These are phyloP conservation scores for Trematomus bernacchii DNA, from an alignment of 2,797 vertebrate species.

Conservation along the genomic window DNA sequence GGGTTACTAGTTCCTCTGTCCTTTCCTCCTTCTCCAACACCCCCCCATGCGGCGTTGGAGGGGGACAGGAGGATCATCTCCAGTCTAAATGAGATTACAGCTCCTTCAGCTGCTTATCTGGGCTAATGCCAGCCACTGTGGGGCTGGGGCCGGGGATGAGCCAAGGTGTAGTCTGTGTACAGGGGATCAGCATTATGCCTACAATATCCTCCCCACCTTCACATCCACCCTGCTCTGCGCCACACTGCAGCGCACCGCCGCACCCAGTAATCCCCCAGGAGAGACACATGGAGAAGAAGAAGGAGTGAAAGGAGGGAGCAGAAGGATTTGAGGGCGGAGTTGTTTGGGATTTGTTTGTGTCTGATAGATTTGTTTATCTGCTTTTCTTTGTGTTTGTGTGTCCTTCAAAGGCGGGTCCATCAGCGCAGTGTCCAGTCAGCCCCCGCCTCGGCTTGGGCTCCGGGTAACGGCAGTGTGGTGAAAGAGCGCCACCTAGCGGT, in stretches of 20 bases:
- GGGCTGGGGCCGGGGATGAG: constrained; percentile 78
- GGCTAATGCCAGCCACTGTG: constrained; percentile 98
- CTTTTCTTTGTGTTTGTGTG: constrained; percentile 53
- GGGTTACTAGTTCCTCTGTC: constrained; percentile 82
- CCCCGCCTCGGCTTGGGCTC: constrained; percentile 63
- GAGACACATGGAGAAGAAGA: constrained; percentile 70
- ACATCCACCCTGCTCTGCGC: constrained; percentile 60
- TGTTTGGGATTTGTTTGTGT: constrained; percentile 57
- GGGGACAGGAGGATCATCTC: constrained; percentile 98
- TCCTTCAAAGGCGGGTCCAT: constrained; percentile 87
- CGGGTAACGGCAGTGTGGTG: constrained; percentile 82
- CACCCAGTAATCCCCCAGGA: constrained; percentile 83
- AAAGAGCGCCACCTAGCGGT: constrained; percentile 99
- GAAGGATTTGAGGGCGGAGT: constrained; percentile 69
- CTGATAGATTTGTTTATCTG: constrained; percentile 68
- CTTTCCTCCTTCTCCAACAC: constrained; percentile 87
- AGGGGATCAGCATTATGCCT: constrained; percentile 90
- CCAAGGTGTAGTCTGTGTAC: constrained; percentile 92
- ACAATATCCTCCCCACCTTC: constrained; percentile 73
- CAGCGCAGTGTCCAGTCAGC: constrained; percentile 84
- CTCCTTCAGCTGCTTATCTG: constrained; percentile 99
- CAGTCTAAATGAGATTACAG: constrained; percentile 99
- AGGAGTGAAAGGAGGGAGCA: constrained; percentile 68
- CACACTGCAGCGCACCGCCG: constrained; percentile 72
- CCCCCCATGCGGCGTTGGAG: constrained; percentile 91